phyloP scores from a whole-genome alignment of 2,797 vertebrate species.

The Crossoptilon crossoptilon region DNA sequence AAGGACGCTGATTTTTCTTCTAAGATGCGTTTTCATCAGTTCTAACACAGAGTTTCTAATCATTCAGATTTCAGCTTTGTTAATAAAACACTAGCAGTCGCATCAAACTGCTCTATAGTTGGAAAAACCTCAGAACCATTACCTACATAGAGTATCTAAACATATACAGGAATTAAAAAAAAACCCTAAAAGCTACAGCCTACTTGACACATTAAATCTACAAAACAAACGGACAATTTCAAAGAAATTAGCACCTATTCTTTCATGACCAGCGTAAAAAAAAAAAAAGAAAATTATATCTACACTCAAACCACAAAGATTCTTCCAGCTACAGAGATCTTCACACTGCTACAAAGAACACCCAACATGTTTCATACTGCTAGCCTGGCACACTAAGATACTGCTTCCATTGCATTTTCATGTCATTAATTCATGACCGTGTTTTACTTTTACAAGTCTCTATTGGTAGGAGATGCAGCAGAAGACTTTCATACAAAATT shows the following conservation, averaged over 20 bases:
- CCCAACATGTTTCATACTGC: neutral
- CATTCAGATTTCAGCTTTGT: neutral
- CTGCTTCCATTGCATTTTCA: neutral
- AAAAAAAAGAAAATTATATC: neutral
- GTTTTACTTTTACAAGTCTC: neutral
- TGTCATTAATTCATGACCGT: neutral
- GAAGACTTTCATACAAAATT: neutral
- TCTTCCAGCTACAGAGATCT: neutral
- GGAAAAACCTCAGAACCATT: neutral
- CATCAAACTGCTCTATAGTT: neutral
- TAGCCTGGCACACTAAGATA: neutral
- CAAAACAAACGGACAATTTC: neutral
- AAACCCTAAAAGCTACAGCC: neutral
- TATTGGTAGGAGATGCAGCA: neutral
- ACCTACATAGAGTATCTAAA: neutral
- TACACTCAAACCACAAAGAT: neutral
- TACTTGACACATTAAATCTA: neutral
- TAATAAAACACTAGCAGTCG: neutral
- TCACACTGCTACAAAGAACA: neutral
- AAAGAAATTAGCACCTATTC: neutral
- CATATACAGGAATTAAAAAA: rapidly evolving
- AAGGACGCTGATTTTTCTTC: conserved; percentile 19
- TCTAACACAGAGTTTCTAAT: neutral
- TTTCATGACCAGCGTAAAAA: neutral
- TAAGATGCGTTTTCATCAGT: neutral